Conservation (phyloP, 2,797 vertebrate species). For the Pipistrellus pipistrellus region DNA sequence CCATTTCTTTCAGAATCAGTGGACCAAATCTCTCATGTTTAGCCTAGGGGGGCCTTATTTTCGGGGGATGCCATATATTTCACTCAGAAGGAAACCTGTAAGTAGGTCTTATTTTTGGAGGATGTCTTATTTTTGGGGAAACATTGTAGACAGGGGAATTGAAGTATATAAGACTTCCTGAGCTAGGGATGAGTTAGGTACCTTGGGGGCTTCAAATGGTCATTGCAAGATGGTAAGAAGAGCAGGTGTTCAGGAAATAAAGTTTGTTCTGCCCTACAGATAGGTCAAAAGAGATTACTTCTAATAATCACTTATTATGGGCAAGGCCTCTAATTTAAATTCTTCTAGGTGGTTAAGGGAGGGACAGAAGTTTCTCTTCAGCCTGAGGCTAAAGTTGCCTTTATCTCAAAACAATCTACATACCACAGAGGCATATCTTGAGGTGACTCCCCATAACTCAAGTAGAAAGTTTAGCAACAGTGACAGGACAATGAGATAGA, state of each 20-base stretch:
- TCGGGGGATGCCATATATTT: too few species aligned
- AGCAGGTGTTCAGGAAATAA: not conserved
- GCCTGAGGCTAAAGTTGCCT: not conserved
- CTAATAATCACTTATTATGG: not conserved
- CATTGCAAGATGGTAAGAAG: not conserved
- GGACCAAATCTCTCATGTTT: too few species aligned
- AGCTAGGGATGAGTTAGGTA: not conserved
- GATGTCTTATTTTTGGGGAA: too few species aligned
- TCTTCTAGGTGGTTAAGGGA: not conserved
- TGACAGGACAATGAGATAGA: not conserved
- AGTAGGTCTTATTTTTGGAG: too few species aligned
- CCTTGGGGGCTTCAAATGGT: not conserved
- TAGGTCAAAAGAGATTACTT: not conserved
- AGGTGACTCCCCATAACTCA: not conserved
- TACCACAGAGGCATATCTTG: not conserved
- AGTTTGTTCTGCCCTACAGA: not conserved
- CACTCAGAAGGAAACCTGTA: too few species aligned
- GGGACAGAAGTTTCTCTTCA: not conserved
- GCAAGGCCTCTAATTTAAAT: not conserved
- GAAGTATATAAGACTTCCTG: not conserved
- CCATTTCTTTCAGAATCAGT: too few species aligned
- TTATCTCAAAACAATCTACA: not conserved
- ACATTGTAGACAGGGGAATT: not conserved
- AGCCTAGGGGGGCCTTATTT: too few species aligned
- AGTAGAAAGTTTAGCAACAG: not conserved